Conservation (phyloP, 2,888 invertebrate species). For the Hylaea fasciaria region DNA sequence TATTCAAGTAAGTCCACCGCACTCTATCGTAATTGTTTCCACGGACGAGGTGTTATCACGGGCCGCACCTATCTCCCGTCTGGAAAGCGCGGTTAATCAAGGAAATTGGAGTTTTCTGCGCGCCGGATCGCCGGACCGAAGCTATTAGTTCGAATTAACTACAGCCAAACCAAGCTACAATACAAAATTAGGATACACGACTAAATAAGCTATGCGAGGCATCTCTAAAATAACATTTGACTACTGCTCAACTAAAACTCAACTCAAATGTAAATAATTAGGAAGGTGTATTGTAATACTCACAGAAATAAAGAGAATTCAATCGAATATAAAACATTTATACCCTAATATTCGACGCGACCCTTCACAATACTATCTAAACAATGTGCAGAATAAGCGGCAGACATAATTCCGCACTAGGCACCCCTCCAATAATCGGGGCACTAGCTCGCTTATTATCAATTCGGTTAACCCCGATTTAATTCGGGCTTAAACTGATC, state of each 20-base stretch:
- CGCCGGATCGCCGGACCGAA: conserved; percentile 71
- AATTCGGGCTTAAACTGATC: conserved; percentile 36
- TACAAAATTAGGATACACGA: conserved; percentile 50
- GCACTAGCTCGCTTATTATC: conserved; percentile 20
- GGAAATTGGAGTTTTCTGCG: conserved; percentile 83
- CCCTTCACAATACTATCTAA: too few species aligned
- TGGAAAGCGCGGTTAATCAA: conserved; percentile 80
- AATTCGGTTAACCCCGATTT: conserved; percentile 28
- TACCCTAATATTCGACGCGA: too few species aligned
- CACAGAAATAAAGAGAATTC: too few species aligned
- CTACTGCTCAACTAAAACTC: too few species aligned
- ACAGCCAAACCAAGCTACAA: conserved; percentile 62
- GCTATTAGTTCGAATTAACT: conserved; percentile 85
- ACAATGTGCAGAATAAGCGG: neutral
- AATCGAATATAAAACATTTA: too few species aligned
- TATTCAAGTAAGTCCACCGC: conserved; percentile 48
- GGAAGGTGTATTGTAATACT: too few species aligned
- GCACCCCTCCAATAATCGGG: neutral
- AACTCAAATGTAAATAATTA: too few species aligned
- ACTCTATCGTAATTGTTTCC: conserved; percentile 70
- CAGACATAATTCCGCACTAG: neutral
- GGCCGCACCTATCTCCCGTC: conserved; percentile 77
- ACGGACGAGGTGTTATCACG: conserved; percentile 70
- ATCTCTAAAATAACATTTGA: neutral
- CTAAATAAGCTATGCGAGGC: conserved; percentile 29